phyloP scores from a whole-genome alignment of 2,888 invertebrate species.

The Leucophora obtusa region DNA sequence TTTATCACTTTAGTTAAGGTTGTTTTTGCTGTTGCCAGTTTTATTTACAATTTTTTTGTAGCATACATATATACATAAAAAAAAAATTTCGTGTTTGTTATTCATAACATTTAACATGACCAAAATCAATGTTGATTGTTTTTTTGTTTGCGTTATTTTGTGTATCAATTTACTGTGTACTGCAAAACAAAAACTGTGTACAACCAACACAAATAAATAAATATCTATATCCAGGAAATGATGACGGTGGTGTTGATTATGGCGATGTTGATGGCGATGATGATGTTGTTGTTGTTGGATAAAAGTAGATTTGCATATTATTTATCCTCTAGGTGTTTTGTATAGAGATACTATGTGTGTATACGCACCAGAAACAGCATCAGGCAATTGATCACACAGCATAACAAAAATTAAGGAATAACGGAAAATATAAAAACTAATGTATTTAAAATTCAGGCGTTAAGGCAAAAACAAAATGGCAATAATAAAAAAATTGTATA shows the following conservation, averaged over 20 bases:
- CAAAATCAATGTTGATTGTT: slow-evolving; percentile 28
- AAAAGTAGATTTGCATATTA: slow-evolving; percentile 39
- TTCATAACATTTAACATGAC: slow-evolving; percentile 13
- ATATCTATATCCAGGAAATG: slow-evolving; percentile 37
- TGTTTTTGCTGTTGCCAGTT: background rate
- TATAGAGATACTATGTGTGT: background rate
- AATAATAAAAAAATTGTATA: slow-evolving; percentile 52
- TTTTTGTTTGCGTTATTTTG: background rate
- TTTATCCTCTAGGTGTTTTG: slow-evolving; percentile 25
- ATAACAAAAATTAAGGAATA: slow-evolving; percentile 19
- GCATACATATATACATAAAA: background rate
- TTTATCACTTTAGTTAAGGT: slow-evolving; percentile 26
- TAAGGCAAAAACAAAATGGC: slow-evolving; percentile 35
- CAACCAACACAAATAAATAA: slow-evolving; percentile 34
- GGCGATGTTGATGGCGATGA: slow-evolving; percentile 3
- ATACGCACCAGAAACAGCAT: background rate
- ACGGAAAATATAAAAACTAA: background rate
- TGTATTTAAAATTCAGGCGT: slow-evolving; percentile 49
- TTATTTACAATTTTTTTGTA: slow-evolving; percentile 8
- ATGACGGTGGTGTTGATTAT: slow-evolving; percentile 22
- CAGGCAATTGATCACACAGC: slow-evolving; percentile 8
- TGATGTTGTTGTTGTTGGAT: background rate
- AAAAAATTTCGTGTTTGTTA: background rate
- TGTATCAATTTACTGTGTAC: slow-evolving; percentile 33
- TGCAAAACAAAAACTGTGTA: background rate